Percentiles rank a stretch among this genome's conserved stretches.
Conservation (phyloP, 2,797 vertebrate species). For the Taenioides sp. region DNA sequence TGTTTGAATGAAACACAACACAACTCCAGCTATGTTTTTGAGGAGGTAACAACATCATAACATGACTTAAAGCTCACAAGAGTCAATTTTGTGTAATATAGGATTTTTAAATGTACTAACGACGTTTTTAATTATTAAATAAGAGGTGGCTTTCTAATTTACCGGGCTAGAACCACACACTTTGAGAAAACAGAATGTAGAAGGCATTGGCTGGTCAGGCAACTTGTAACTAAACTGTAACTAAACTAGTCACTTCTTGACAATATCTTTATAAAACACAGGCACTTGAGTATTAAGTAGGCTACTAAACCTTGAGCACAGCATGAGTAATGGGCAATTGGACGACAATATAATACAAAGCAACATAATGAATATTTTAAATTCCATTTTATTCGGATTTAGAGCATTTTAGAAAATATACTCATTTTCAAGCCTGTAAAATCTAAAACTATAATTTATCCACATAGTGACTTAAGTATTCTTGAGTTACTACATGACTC, state of each 20-base stretch:
- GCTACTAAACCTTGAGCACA: background rate
- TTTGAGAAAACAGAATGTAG: too few species aligned
- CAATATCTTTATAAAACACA: background rate
- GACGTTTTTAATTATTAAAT: too few species aligned
- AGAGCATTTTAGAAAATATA: constrained; percentile 79
- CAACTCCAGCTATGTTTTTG: too few species aligned
- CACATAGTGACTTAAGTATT: constrained; percentile 54
- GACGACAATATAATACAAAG: background rate
- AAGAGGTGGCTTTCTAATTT: too few species aligned
- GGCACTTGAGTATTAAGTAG: background rate
- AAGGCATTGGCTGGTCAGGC: too few species aligned
- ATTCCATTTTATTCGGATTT: constrained; percentile 71
- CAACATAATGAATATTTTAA: constrained; percentile 54
- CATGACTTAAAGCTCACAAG: too few species aligned
- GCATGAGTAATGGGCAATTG: background rate
- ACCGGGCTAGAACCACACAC: too few species aligned
- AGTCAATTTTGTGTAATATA: too few species aligned
- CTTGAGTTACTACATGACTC: constrained; percentile 20
- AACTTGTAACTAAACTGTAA: too few species aligned
- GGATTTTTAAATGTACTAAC: background rate
- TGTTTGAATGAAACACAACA: too few species aligned
- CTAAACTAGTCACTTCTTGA: too few species aligned
- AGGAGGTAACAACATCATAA: too few species aligned
- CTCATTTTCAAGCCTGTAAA: constrained; percentile 68
- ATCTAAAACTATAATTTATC: constrained; percentile 55